Evolutionary conservation across 2,113 vertebrate genomes (phyloP), one percentile per base, ranked within the genome.

Genomic region (Xiphias gladius): DNA sequence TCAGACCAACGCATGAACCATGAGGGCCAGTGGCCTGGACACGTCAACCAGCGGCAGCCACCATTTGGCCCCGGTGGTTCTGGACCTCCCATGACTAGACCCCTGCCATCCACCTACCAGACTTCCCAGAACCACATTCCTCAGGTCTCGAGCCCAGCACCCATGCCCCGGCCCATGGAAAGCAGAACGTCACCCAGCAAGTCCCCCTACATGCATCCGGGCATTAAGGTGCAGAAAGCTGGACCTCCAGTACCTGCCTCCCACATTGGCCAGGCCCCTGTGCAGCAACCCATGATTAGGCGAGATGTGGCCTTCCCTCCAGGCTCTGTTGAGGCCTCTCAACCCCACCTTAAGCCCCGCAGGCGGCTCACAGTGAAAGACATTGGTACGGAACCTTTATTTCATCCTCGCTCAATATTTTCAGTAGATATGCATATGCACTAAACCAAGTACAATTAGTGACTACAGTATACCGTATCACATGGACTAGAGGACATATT

Each of bases 181-280:
- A 98, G 96, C 91, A 96, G 97, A 88, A 99, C 97, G 61, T 99
- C 98, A 58, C 98, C 98, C 39, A 99, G 97, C 90, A 99, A 99
- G 94, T 96, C 97, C 64, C 96, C 97, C 1, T 99, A 98, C 95
- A 95, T 99, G 95, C 97, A 97, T 91, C 94, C 97, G 65, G 97
- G 97, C 90, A 97, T 98, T 91, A 99, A 99, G 94, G 98, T 99
- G 96, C 98, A 99, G 93, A 99, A 99, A 94, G 97, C 97, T 0
- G 98, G 97, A 58, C 98, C 98, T 0, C 97, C 97, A 0, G 97
- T 99, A 43, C 98, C 97, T 1, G 98, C 97, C 69, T 98, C 98
- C 0, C 98, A 99, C 73, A 97, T 99, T 62, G 94, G 97, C 81
- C 97, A 96, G 92, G 93, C 97, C 46, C 95, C 97, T 7, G 95